Evolutionary conservation across 1,140 invertebrate genomes (phyloP).

Genomic region (Temnothorax nylanderi): DNA sequence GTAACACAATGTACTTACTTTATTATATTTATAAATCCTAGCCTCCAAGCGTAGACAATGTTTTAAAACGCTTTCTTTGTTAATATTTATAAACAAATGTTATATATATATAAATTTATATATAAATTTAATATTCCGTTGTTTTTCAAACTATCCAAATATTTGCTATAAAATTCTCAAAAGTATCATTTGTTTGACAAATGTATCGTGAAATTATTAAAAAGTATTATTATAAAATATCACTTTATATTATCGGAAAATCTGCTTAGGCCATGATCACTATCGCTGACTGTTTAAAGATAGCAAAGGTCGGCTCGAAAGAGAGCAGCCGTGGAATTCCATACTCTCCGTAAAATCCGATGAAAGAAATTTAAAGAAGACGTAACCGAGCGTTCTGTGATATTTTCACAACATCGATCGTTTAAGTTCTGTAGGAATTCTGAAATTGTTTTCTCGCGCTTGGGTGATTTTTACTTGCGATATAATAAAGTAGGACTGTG

Average conservation of each 20-base stretch:
- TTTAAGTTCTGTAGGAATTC: constrained; percentile 23
- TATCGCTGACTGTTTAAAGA: constrained; percentile 5
- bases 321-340: constrained; percentile 20
- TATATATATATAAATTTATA: no score
- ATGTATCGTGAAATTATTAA: background rate
- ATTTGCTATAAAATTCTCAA: background rate
- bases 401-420: constrained; percentile 54
- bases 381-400: background rate
- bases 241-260: constrained; percentile 1
- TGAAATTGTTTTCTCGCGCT: constrained; percentile 11
- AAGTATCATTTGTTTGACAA: background rate
- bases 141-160: background rate
- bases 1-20: no score
- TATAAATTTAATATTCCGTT: background rate
- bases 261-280: background rate
- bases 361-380: constrained; percentile 52
- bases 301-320: constrained; percentile 9
- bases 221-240: background rate
- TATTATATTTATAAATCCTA: no score
- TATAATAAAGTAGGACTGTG: background rate
- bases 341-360: constrained; percentile 31
- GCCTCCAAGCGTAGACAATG: no score
- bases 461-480: background rate
- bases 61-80: no score
- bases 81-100: no score